These are phyloP conservation scores for Sinhomidia bicolor DNA, from an alignment of 2,888 invertebrate genomes.

Conservation along the genomic window DNA sequence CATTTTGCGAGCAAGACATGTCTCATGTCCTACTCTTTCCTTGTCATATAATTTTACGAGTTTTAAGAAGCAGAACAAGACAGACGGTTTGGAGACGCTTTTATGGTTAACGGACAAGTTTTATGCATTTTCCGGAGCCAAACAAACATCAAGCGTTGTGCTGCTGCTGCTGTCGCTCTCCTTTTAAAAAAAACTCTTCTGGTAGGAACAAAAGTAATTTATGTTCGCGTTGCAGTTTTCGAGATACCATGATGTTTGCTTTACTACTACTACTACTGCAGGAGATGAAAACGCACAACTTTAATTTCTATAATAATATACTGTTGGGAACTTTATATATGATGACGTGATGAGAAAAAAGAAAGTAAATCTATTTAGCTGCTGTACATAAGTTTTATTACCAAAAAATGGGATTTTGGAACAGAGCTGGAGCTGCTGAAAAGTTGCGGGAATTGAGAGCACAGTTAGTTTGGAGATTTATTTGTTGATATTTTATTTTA, in stretches of 20 bases:
- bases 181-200: too few relatives aligned
- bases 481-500: not conserved
- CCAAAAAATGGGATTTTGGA: not conserved
- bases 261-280: not conserved
- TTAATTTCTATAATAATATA: too few relatives aligned
- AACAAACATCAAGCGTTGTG: constrained; percentile 25
- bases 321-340: too few relatives aligned
- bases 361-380: too few relatives aligned
- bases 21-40: not conserved
- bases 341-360: too few relatives aligned
- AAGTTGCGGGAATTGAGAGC: not conserved
- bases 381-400: not conserved
- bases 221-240: not conserved
- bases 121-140: constrained; percentile 74
- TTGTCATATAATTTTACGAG: not conserved
- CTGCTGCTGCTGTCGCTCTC: too few relatives aligned
- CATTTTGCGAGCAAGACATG: not conserved
- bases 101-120: constrained; percentile 47
- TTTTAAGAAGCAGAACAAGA: constrained; percentile 8
- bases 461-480: not conserved
- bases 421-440: not conserved
- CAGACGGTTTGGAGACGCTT: constrained; percentile 39
- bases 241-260: not conserved
- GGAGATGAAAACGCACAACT: too few relatives aligned
- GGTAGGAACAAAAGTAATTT: too few relatives aligned